Base-by-base conservation (phyloP, 2,888 invertebrate genomes). In the Prosopocoilus inquinatus region DNA sequence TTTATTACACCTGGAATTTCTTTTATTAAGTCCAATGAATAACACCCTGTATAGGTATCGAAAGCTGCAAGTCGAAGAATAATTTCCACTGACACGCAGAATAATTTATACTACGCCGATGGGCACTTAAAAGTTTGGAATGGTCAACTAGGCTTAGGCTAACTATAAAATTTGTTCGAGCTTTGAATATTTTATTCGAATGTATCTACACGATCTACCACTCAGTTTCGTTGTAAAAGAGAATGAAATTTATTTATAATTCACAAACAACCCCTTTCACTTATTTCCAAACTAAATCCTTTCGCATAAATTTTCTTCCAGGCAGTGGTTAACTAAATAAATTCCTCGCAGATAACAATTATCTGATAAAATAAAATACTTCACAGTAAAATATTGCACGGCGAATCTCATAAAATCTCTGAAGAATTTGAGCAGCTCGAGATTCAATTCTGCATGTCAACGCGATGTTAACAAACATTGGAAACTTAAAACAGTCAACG, bases 321-420 rank as follows among this genome's bases (percentile, higher is more conserved):
- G 20, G 20, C 20, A 28, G 5, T 28, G 7, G 20, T 28, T 28
- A 41, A 41, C 15, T 41, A 41, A 41, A 41, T 41, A 41, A 41
- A 41, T 41, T 16, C 9, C 16, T 41, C 5, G 16, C 13, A 41
- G 41, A 41, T 41, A 41, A 41, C 41, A 41, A 41, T 41, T 41
- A 41, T 41, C 41, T 41, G 41, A 41, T 16, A n/a, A n/a, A n/a
- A n/a, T n/a, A n/a, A n/a, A 9, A 41, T 9, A 41, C 12, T 2
- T 16, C 9, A 15, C 15, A n/a, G 16, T 15, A 11, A 38, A 38
- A 13, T 38, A 38, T 38, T 12, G 38, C 38, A 59, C 50, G 62
- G 53, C 63, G 71, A 71, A 72, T 73, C 74, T 74, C 75, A 74
- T 70, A 75, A 75, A 72, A 74, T 4, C 12, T 15, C 12, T 11